Percentiles rank a stretch among this genome's conserved stretches.
These are phyloP conservation scores for Illadopsis cleaveri DNA, from an alignment of 2,113 vertebrate species.

Conservation along the genomic window DNA sequence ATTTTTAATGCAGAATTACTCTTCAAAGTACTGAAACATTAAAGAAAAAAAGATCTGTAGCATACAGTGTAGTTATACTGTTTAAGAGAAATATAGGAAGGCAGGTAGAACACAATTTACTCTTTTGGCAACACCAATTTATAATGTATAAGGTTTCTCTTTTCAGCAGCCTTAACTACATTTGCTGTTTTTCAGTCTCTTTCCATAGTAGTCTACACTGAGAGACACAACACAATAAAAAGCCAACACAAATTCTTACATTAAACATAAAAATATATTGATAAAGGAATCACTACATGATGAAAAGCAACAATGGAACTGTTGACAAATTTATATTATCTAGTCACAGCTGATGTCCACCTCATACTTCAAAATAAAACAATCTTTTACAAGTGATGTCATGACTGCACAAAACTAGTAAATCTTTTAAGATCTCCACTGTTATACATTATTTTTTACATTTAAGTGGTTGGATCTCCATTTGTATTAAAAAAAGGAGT, in stretches of 20 bases:
- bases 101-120: background rate
- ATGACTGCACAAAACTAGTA: slow-evolving; percentile 24
- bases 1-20: background rate
- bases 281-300: background rate
- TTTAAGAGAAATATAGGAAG: background rate
- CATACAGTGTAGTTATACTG: background rate
- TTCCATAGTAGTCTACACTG: background rate
- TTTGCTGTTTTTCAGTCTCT: background rate
- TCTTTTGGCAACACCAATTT: background rate
- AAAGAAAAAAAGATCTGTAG: background rate
- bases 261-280: background rate
- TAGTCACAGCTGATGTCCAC: background rate
- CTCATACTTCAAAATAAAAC: slow-evolving; percentile 43
- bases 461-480: slow-evolving; percentile 8
- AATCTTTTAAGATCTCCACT: slow-evolving; percentile 16
- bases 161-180: background rate
- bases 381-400: background rate
- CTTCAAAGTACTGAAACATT: background rate
- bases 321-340: background rate
- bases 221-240: background rate
- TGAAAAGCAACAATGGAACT: background rate
- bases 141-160: background rate
- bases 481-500: background rate
- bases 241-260: background rate
- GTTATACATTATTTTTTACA: slow-evolving; percentile 10